Evolutionary conservation across 2,888 invertebrate genomes (phyloP).

Genomic region (Leptopterna dolabrata): DNA sequence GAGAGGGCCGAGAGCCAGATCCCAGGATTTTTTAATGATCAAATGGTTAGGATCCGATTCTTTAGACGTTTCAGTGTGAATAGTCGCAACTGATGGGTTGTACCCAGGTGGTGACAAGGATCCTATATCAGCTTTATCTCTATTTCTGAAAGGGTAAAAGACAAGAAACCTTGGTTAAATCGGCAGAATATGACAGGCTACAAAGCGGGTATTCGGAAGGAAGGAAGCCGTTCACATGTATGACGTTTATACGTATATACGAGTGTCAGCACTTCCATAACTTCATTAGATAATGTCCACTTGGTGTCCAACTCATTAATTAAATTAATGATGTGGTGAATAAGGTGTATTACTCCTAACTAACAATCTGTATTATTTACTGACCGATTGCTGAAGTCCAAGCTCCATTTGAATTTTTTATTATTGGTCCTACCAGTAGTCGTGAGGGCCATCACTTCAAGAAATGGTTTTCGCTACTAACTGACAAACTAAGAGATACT

Average conservation of each 20-base stretch:
- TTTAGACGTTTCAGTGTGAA: conserved; percentile 81
- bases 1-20: conserved; percentile 91
- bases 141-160: conserved; percentile 15
- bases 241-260: too few relatives aligned
- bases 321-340: too few relatives aligned
- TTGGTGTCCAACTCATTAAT: too few relatives aligned
- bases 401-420: conserved; percentile 74
- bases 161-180: background rate
- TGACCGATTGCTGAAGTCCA: conserved; percentile 74
- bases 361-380: background rate
- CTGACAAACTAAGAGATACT: background rate
- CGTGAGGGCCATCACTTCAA: conserved; percentile 37
- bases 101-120: conserved; percentile 82
- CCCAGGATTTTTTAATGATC: conserved; percentile 96
- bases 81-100: conserved; percentile 78
- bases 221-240: too few relatives aligned
- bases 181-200: too few relatives aligned
- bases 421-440: conserved; percentile 58
- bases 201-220: too few relatives aligned
- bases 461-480: too few relatives aligned
- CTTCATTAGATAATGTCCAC: too few relatives aligned
- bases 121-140: conserved; percentile 63
- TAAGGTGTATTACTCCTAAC: too few relatives aligned
- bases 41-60: conserved; percentile 86
- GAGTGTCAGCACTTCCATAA: too few relatives aligned